phyloP scores from a whole-genome alignment of 2,113 vertebrate genomes.

The Odontesthes bonariensis region DNA sequence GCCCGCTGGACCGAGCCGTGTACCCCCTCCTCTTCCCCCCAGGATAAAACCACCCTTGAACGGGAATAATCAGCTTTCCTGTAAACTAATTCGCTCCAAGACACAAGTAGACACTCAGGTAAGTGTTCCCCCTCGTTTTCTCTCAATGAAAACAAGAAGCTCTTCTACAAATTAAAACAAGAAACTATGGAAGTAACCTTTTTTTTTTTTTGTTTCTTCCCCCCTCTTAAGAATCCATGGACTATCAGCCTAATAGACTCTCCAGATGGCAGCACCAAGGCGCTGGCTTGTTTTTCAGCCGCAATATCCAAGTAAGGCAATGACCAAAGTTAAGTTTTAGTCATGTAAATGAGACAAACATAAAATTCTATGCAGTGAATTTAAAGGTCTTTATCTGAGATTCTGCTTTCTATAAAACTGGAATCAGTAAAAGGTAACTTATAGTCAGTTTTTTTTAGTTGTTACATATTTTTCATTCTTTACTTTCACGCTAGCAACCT shows the following conservation, averaged over 20 bases:
- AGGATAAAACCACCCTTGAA: not conserved
- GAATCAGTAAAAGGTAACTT: no score
- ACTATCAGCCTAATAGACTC: constrained; percentile 59
- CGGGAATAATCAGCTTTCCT: constrained; percentile 31
- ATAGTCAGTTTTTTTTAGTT: no score
- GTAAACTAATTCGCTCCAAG: constrained; percentile 55
- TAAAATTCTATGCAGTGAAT: not conserved
- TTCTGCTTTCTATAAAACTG: no score
- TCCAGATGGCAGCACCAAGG: constrained; percentile 74
- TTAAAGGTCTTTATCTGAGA: not conserved
- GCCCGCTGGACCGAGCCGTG: no score
- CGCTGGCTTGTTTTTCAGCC: constrained; percentile 58
- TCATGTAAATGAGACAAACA: not conserved
- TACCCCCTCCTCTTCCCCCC: constrained; percentile 67
- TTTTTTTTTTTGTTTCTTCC: not conserved
- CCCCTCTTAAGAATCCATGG: constrained; percentile 64
- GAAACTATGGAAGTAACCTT: not conserved
- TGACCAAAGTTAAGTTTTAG: not conserved
- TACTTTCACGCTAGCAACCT: not conserved
- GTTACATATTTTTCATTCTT: no score
- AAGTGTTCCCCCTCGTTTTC: constrained; percentile 28
- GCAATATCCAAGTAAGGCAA: constrained; percentile 65
- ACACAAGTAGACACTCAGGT: constrained; percentile 57
- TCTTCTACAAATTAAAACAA: not conserved
- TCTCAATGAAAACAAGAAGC: constrained; percentile 1